Conservation (phyloP, 2,797 vertebrate species). For the Distichodus sexfasciatus region DNA sequence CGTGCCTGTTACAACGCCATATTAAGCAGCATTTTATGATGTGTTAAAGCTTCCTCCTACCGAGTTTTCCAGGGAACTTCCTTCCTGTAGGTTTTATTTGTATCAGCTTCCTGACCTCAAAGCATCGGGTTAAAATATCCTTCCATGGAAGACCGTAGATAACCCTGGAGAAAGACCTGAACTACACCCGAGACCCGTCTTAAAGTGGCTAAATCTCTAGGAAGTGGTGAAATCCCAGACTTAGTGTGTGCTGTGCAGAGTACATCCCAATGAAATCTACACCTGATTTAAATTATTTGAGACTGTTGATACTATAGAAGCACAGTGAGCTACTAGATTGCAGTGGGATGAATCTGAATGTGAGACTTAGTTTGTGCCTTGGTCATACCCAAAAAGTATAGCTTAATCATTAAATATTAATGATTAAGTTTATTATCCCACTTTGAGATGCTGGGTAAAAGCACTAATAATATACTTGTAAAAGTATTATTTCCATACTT, state of each 20-base stretch:
- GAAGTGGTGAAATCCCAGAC: conserved; percentile 25
- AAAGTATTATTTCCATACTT: too few species aligned
- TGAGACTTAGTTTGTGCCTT: neutral
- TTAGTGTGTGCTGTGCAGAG: conserved; percentile 9
- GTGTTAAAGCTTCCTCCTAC: conserved; percentile 23
- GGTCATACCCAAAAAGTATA: too few species aligned
- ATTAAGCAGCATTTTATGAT: conserved; percentile 8
- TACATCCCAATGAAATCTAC: conserved; percentile 23
- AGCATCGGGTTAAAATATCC: conserved; percentile 24
- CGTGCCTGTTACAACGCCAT: neutral
- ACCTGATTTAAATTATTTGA: conserved; percentile 29
- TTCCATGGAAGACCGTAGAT: conserved; percentile 33
- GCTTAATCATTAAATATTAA: too few species aligned
- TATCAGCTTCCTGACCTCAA: conserved; percentile 55
- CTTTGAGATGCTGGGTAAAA: too few species aligned
- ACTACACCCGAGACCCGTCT: conserved; percentile 21
- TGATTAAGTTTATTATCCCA: too few species aligned
- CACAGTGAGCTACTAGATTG: conserved; percentile 1
- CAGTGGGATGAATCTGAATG: neutral
- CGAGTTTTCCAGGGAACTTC: conserved; percentile 45
- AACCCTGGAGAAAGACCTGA: conserved; percentile 18
- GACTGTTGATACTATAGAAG: conserved; percentile 21
- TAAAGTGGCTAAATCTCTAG: conserved; percentile 13
- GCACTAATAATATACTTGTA: too few species aligned
- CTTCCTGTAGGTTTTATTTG: conserved; percentile 34